These are phyloP conservation scores for Rhabdomys pumilio DNA, from an alignment of 2,797 vertebrate species.

Conservation along the genomic window DNA sequence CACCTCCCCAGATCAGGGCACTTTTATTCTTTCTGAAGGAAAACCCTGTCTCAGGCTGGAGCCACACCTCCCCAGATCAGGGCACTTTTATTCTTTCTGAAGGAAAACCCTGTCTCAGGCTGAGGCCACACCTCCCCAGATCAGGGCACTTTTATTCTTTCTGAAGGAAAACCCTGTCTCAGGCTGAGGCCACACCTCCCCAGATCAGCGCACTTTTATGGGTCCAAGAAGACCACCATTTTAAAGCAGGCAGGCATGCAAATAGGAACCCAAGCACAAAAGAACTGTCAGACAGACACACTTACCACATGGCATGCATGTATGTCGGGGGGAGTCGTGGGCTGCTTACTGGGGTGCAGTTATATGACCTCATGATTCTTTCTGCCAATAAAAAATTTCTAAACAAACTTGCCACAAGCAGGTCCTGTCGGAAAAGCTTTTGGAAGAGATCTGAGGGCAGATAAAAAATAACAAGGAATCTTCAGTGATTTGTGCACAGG, in stretches of 20 bases:
- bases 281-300: neutral
- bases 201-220: rapidly evolving
- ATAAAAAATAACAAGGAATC: rapidly evolving
- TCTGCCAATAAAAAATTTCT: conserved; percentile 98
- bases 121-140: no score
- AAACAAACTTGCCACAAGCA: conserved; percentile 98
- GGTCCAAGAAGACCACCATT: rapidly evolving
- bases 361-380: conserved; percentile 99
- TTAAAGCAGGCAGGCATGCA: rapidly evolving
- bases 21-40: no score
- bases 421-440: conserved; percentile 98
- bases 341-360: conserved; percentile 98
- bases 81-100: no score
- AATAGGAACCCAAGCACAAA: rapidly evolving
- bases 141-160: no score
- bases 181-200: no score
- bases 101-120: neutral
- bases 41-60: neutral
- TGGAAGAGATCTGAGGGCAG: conserved; percentile 95
- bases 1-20: neutral
- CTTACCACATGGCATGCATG: conserved; percentile 99
- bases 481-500: rapidly evolving
- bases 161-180: neutral
- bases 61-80: no score
- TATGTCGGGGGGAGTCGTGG: conserved; percentile 97